Percentiles rank a stretch among this genome's conserved stretches.
phyloP scores from a whole-genome alignment of 2,113 vertebrate species.

The Brachyistius frenatus region DNA sequence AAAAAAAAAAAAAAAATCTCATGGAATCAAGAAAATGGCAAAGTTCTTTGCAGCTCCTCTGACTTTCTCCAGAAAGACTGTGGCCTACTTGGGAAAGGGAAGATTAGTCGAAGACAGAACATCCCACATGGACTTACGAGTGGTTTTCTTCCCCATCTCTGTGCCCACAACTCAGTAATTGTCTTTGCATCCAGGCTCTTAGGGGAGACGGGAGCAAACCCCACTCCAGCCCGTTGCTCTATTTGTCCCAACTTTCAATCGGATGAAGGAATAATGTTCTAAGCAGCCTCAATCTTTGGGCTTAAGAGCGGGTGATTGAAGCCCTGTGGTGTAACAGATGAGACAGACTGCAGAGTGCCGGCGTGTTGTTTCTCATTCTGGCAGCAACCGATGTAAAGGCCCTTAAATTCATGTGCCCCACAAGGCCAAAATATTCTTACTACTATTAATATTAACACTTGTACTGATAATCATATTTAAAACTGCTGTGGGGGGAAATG shows the following conservation, averaged over 20 bases:
- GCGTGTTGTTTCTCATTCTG: conserved; percentile 43
- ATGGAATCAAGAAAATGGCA: conserved; percentile 45
- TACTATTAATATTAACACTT: neutral
- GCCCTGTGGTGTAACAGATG: conserved; percentile 59
- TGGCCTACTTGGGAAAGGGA: conserved; percentile 60
- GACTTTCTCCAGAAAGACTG: conserved; percentile 57
- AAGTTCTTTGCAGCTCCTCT: conserved; percentile 51
- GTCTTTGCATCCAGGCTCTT: conserved; percentile 71
- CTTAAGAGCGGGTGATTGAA: conserved; percentile 62
- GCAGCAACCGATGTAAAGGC: conserved; percentile 20
- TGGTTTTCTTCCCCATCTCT: conserved; percentile 61
- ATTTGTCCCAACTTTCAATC: conserved; percentile 67
- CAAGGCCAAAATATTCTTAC: neutral
- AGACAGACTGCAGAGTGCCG: conserved; percentile 45
- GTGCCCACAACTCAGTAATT: conserved; percentile 73
- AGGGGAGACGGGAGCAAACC: conserved; percentile 59
- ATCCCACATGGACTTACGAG: conserved; percentile 73
- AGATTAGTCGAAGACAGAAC: conserved; percentile 73
- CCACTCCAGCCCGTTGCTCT: conserved; percentile 41
- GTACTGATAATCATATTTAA: too few species aligned
- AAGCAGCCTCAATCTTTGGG: conserved; percentile 59
- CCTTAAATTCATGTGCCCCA: conserved; percentile 8
- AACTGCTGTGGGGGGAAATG: too few species aligned
- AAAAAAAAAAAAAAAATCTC: neutral
- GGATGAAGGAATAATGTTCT: conserved; percentile 71